Conservation (phyloP, 2,113 vertebrate species). For the Sardina pilchardus region DNA sequence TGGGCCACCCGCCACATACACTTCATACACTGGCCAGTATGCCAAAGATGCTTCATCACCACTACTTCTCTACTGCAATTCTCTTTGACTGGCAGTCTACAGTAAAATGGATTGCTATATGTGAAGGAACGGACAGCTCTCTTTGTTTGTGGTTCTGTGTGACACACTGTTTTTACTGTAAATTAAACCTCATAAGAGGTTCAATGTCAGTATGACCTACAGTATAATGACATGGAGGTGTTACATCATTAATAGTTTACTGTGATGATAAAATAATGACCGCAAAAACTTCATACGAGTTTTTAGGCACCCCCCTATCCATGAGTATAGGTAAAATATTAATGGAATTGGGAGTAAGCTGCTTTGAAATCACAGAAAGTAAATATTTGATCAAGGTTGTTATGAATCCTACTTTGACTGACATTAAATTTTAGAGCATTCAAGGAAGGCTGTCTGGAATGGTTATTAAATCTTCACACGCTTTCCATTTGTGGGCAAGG, state of each 20-base stretch:
- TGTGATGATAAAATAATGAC: neutral
- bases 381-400: neutral
- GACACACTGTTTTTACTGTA: neutral
- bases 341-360: neutral
- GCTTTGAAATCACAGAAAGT: neutral
- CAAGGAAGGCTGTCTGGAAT: neutral
- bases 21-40: neutral
- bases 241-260: neutral
- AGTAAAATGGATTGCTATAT: neutral
- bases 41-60: too few relatives aligned
- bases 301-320: neutral
- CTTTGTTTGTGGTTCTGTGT: neutral
- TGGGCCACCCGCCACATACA: neutral
- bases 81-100: neutral
- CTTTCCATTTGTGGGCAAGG: too few relatives aligned
- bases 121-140: neutral
- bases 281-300: neutral
- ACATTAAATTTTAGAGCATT: neutral
- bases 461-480: neutral
- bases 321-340: neutral
- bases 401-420: neutral
- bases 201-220: too few relatives aligned
- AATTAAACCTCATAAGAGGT: neutral
- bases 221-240: neutral
- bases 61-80: too few relatives aligned